A percentile compares a stretch with the other conserved stretches of the same genome.
These are phyloP conservation scores for Tethea ocularis DNA, from an alignment of 2,888 invertebrate species.

Conservation along the genomic window DNA sequence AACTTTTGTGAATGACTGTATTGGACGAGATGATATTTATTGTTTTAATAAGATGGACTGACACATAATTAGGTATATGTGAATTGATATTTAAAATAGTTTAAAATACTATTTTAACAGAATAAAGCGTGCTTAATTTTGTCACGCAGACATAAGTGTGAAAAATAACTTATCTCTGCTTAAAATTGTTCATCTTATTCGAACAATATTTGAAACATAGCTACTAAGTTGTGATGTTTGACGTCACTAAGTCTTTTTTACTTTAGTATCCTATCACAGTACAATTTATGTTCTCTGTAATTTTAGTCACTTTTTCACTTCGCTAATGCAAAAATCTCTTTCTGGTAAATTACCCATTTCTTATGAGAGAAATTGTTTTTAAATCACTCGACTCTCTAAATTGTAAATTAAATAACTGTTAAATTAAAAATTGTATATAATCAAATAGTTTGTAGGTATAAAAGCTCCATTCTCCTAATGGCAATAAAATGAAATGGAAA, in stretches of 20 bases:
- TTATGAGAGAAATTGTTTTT: conserved; percentile 22
- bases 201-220: conserved; percentile 28
- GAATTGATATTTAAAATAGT: background rate
- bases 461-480: conserved; percentile 19
- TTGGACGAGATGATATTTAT: conserved; percentile 20
- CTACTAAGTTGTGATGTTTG: conserved; percentile 18
- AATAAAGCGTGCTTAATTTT: background rate
- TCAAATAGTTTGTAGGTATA: conserved; percentile 33
- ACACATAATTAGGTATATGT: background rate
- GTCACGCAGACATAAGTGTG: background rate
- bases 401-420: conserved; percentile 25
- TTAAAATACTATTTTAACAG: background rate
- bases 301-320: conserved; percentile 41
- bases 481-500: conserved; percentile 41
- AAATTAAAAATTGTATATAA: conserved; percentile 38
- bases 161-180: background rate
- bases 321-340: conserved; percentile 35
- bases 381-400: conserved; percentile 28
- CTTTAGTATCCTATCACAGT: conserved; percentile 38
- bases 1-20: conserved; percentile 24
- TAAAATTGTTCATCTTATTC: conserved; percentile 16
- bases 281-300: conserved; percentile 42
- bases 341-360: conserved; percentile 22
- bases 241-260: conserved; percentile 21
- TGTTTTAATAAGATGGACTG: conserved; percentile 24